Percentiles rank a stretch among this genome's conserved stretches.
These are phyloP conservation scores for Plumapathes pennacea DNA, from an alignment of 92 coral and sea anemone genomes.

Conservation along the genomic window DNA sequence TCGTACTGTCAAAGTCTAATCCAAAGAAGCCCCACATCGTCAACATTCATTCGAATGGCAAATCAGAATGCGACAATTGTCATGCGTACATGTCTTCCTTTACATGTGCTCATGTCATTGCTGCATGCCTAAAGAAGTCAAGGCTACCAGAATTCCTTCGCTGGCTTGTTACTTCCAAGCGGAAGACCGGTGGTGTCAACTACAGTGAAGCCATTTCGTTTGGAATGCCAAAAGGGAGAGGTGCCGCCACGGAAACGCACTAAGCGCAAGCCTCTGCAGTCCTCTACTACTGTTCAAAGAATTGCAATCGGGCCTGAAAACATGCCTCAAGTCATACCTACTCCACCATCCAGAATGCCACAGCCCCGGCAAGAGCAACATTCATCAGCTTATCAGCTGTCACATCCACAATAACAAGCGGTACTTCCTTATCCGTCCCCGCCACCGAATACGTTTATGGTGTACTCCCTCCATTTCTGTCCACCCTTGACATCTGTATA, in stretches of 20 bases:
- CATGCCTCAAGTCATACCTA: not conserved
- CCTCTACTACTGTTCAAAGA: too few species aligned
- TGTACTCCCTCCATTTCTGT: constrained; percentile 23
- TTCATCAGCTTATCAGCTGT: too few species aligned
- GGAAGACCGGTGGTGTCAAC: constrained; percentile 31
- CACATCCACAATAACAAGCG: too few species aligned
- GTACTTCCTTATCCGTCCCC: too few species aligned
- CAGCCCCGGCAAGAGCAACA: constrained; percentile 2
- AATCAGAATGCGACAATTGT: constrained; percentile 36
- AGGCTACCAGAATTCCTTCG: constrained; percentile 15
- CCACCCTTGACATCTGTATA: constrained; percentile 30
- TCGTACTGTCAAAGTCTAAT: constrained; percentile 30
- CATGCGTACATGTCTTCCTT: constrained; percentile 24
- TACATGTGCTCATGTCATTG: constrained; percentile 41
- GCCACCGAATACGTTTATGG: constrained; percentile 5
- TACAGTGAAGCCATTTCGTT: constrained; percentile 10
- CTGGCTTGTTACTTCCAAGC: constrained; percentile 39
- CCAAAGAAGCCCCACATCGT: constrained; percentile 47
- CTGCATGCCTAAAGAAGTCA: constrained; percentile 17
- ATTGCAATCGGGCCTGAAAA: too few species aligned
- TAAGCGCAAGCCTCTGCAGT: too few species aligned
- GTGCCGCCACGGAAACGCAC: not conserved
- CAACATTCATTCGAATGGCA: constrained; percentile 19
- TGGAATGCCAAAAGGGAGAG: constrained; percentile 53
- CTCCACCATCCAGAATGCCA: not conserved